Percentiles rank a stretch among this genome's conserved stretches.
Evolutionary conservation across 2,113 vertebrate species (phyloP).

Genomic region (Pituophis catenifer): DNA sequence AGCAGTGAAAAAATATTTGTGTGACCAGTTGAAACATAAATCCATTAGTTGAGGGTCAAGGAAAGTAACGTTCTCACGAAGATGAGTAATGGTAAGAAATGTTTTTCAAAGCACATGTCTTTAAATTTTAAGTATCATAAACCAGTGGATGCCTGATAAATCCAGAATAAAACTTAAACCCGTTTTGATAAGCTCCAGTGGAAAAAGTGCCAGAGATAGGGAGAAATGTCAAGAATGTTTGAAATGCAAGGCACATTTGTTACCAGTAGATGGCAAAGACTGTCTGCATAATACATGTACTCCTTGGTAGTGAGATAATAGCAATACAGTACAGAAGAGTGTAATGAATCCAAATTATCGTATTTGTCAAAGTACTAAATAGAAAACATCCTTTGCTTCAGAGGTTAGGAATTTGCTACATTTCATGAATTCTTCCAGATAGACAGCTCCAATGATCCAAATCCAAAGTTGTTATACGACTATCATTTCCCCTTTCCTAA

Average conservation of each 20-base stretch:
- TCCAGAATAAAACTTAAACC: neutral
- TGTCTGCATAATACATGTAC: slow-evolving; percentile 27
- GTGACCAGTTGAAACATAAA: neutral
- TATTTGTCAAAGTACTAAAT: neutral
- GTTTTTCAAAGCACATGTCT: neutral
- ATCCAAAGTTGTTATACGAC: neutral
- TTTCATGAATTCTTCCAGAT: neutral
- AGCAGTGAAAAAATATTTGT: neutral
- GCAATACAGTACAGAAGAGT: neutral
- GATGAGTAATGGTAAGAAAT: neutral
- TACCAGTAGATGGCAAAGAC: slow-evolving; percentile 51
- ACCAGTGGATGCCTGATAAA: neutral
- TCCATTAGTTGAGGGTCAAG: too few relatives aligned
- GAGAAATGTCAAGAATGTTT: neutral
- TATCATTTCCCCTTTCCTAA: neutral
- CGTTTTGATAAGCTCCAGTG: neutral
- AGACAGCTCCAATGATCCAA: neutral
- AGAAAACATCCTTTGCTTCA: neutral
- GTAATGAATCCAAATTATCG: neutral
- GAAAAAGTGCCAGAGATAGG: neutral
- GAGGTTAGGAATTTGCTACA: neutral
- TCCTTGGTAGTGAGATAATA: neutral
- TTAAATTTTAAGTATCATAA: neutral
- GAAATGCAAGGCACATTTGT: slow-evolving; percentile 15
- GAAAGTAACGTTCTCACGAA: neutral